Evolutionary conservation across 2,797 vertebrate species (phyloP).

Genomic region (Lycodopsis pacificus): DNA sequence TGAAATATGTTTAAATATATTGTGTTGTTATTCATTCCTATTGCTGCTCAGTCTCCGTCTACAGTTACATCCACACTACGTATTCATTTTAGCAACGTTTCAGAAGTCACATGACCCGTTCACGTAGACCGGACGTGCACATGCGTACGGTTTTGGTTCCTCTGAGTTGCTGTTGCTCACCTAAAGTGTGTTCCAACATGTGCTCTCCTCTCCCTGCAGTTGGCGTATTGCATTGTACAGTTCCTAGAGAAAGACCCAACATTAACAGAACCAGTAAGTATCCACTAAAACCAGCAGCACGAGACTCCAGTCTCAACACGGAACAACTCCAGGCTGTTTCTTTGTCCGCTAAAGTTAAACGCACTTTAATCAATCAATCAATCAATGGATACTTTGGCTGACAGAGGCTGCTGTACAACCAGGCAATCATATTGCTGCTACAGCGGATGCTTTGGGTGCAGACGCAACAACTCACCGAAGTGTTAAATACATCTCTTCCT

Average conservation of each 20-base stretch:
- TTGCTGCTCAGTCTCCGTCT: no score
- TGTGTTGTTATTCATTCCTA: no score
- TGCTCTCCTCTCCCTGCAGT: conserved; percentile 76
- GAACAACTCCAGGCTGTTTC: not conserved
- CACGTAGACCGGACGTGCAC: no score
- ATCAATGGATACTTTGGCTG: not conserved
- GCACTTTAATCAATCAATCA: not conserved
- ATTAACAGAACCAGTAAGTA: conserved; percentile 97
- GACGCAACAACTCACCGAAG: conserved; percentile 6
- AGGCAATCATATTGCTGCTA: not conserved
- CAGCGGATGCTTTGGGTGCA: no score
- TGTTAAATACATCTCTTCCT: not conserved
- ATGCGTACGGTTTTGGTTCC: not conserved
- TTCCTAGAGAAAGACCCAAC: conserved; percentile 99
- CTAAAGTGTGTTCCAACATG: conserved; percentile 1
- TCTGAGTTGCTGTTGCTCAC: not conserved
- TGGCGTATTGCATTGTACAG: conserved; percentile 99
- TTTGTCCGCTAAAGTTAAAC: not conserved
- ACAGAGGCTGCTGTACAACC: no score
- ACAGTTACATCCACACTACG: no score
- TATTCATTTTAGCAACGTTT: no score
- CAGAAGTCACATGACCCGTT: no score
- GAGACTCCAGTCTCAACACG: not conserved
- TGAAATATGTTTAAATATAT: no score
- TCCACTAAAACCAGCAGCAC: not conserved